Base-by-base conservation (phyloP, 1,140 invertebrate genomes). In the Tribolium castaneum region DNA sequence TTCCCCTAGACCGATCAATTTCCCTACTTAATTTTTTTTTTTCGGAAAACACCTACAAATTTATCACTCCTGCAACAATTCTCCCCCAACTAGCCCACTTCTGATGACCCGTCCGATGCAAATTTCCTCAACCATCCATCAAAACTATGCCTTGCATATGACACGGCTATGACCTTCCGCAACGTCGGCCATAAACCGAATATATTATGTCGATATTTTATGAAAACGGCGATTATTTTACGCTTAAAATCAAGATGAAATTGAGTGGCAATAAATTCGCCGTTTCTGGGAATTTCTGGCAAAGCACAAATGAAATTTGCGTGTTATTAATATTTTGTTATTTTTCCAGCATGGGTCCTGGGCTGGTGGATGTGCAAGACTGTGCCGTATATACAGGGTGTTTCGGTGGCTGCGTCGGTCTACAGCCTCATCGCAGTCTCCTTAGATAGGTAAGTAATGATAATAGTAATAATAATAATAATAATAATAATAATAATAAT, bases 311-410 rank as follows among this genome's bases (percentile, higher is more conserved):
- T 45, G 9, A 45, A 30, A 30, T 30, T 30, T 30, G 25, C 25
- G 1, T 30, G 5, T 25, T 30, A 10, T 59, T 25, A 59, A 22
- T 3, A 25, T 10, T 10, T 10, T 12, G 19, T 12, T 84, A 83
- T 85, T 85, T 84, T 92, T 93, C 49, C 91, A 98, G 96, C 96
- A 76, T 98, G 96, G 96, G 92, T 96, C 80, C 91, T 98, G 62
- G 97, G 97, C 70, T 94, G 94, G 91, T 92, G 94, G 87, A 95
- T 98, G 93, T 98, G 96, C 89, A 98, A 98, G 89, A 95, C 94
- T 1, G 95, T 97, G 16, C 95, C 96, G 1, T 98, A 97, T 87
- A 93, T 98, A 80, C 96, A 98, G 88, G 96, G 96, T 54, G 94
- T 98, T 14, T 97, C 96, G 0, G 96, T 98, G 0, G 95, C 95